These are phyloP conservation scores for Lepidurus apus DNA, from an alignment of 1,140 invertebrate genomes.

Conservation along the genomic window DNA sequence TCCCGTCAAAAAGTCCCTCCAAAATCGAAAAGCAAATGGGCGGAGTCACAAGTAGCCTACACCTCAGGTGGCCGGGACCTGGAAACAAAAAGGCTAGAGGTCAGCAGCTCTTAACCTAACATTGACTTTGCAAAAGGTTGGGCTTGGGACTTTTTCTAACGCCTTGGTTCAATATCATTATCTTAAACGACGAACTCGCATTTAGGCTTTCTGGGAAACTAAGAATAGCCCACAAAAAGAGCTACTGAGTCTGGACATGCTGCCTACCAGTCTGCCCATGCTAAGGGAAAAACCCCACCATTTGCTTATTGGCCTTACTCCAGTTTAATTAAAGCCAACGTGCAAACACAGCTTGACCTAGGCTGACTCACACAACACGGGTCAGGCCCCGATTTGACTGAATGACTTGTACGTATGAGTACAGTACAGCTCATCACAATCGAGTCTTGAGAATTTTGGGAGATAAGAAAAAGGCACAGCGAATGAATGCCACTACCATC, in stretches of 20 bases:
- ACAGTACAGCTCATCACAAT: background rate
- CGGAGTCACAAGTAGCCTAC: background rate
- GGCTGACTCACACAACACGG: background rate
- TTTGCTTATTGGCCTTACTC: background rate
- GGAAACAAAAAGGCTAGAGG: background rate
- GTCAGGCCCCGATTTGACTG: background rate
- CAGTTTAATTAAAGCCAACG: background rate
- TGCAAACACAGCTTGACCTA: background rate
- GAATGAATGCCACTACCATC: background rate
- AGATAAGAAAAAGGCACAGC: background rate
- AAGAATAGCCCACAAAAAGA: background rate
- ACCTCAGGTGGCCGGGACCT: background rate
- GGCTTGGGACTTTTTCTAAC: background rate
- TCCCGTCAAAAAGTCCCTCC: too few relatives aligned
- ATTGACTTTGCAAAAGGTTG: background rate
- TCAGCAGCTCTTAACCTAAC: conserved; percentile 2
- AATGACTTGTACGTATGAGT: background rate
- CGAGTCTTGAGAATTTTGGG: background rate
- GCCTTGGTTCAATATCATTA: conserved; percentile 19
- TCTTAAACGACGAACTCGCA: background rate
- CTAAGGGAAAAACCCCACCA: background rate
- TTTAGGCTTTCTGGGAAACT: conserved; percentile 9
- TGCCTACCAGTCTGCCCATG: background rate
- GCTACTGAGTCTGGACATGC: background rate
- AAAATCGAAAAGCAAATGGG: too few relatives aligned